phyloP scores from a whole-genome alignment of 2,113 vertebrate genomes.

The Lophochroa leadbeateri region DNA sequence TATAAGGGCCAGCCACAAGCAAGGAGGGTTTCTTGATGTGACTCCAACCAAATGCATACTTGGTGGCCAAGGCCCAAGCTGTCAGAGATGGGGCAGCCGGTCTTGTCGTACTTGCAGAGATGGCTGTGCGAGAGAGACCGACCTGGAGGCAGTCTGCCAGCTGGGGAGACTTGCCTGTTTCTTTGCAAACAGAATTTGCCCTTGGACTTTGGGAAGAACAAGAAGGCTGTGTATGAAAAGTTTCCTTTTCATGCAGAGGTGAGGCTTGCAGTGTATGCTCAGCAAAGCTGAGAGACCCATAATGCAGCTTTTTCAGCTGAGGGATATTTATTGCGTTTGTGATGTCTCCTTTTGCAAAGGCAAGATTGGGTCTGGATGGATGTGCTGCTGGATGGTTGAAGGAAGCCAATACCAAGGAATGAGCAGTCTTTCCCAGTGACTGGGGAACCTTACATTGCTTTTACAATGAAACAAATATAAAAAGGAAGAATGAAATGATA shows the following conservation, averaged over 20 bases:
- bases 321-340: not conserved
- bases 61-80: not conserved
- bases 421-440: not conserved
- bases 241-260: not conserved
- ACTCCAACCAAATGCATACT: not conserved
- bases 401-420: not conserved
- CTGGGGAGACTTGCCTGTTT: not conserved
- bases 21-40: not conserved
- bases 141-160: not conserved
- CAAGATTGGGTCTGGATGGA: not conserved
- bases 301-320: not conserved
- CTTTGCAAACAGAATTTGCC: not conserved
- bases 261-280: not conserved
- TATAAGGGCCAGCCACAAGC: not conserved
- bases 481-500: conserved; percentile 39
- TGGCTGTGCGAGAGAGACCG: not conserved
- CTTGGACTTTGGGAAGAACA: not conserved
- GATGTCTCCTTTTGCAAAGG: not conserved
- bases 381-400: not conserved
- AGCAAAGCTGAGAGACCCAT: not conserved
- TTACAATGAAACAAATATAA: conserved; percentile 6
- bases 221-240: not conserved
- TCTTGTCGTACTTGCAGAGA: not conserved
- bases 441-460: not conserved
- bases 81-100: not conserved